A percentile compares a stretch with the other conserved stretches of the same genome.
phyloP scores from a whole-genome alignment of 2,113 vertebrate species.

The Hymenochirus boettgeri region DNA sequence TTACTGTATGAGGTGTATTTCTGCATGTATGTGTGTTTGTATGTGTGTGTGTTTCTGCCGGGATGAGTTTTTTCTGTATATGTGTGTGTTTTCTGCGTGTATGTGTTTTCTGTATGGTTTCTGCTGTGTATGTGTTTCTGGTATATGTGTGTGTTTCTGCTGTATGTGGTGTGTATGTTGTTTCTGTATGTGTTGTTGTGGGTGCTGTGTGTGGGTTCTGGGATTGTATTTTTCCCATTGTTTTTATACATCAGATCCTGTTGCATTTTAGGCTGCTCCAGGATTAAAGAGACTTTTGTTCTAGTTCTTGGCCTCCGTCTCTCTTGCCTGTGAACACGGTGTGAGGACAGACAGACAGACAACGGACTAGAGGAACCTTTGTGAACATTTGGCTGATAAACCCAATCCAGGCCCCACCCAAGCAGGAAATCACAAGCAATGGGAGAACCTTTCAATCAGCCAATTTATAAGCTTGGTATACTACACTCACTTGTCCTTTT shows the following conservation, averaged over 20 bases:
- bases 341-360: constrained; percentile 51
- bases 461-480: not conserved
- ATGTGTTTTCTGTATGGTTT: too few species aligned
- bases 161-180: too few species aligned
- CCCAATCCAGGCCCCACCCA: constrained; percentile 44
- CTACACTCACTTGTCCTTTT: not conserved
- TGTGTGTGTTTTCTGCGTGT: too few species aligned
- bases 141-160: too few species aligned
- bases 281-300: not conserved
- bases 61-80: too few species aligned
- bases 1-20: too few species aligned
- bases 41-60: too few species aligned
- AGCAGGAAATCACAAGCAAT: constrained; percentile 49
- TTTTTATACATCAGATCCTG: constrained; percentile 12
- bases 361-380: constrained; percentile 57
- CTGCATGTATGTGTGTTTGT: too few species aligned
- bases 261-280: not conserved
- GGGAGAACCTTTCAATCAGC: not conserved
- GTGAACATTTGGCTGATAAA: constrained; percentile 53
- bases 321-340: constrained; percentile 54
- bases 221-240: too few species aligned
- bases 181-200: too few species aligned
- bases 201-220: too few species aligned
- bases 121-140: too few species aligned
- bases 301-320: not conserved